Base-by-base conservation (phyloP, 2,113 vertebrate species). In the Gobio gobio region DNA sequence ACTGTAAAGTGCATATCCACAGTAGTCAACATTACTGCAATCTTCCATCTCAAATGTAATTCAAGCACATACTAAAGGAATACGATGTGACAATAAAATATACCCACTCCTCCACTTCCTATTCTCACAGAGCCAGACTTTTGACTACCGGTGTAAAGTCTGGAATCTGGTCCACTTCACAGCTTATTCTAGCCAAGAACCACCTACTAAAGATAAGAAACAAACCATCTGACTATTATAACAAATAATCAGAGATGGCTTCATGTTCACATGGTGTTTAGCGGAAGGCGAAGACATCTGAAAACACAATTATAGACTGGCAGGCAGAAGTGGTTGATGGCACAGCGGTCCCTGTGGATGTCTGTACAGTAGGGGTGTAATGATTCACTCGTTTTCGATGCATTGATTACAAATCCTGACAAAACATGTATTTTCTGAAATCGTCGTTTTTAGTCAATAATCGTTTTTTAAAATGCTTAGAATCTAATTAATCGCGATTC, bases 171-270 rank as follows among this genome's bases (percentile, higher is more conserved):
- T 72, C 68, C 36, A n/a, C 20, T 74, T 74, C 13, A 74, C 72
- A 74, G n/a, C 43, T 74, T 74, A 66, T 72, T 74, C 22, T 16
- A 74, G 72, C 72, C 72, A 74, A 74, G 72, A 74, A 49, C 72
- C 72, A 74, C 72, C 72, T 45, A 74, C 72, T 16, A 74, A 74
- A 24, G 1, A 47, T 16, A n/a, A 49, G 72, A 74, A 29, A 49
- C 64, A 66, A 74, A 74, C 40, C n/a, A 14, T 49, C 45, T 24
- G 43, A 74, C 72, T 49, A 4, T 43, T 43, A 72, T 22, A 72
- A 22, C 36, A 3, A 74, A 74, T 74, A 74, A 47, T 74, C 72
- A 74, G 40, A 45, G 72, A 43, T n/a, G 43, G 22, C n/a, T 74
- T 49, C 4, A 74, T 74, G 49, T 24, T 49, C 13, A 47, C 43